These are phyloP conservation scores for Sapayoa aenigma DNA, from an alignment of 2,113 vertebrate species.

Conservation along the genomic window DNA sequence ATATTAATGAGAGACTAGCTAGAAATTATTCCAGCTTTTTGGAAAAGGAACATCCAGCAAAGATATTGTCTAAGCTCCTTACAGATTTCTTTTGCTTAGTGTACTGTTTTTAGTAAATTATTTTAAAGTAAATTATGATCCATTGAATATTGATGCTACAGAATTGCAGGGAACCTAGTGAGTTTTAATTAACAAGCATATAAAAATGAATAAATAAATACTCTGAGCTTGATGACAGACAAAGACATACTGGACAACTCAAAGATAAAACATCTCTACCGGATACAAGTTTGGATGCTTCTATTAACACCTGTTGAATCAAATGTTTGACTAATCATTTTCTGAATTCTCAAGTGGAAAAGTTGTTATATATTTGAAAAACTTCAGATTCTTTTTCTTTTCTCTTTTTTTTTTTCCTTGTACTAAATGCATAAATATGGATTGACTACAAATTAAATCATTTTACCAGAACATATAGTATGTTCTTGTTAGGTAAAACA, in stretches of 20 bases:
- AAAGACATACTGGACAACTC: background rate
- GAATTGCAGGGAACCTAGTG: background rate
- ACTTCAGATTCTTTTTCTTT: background rate
- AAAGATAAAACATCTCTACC: background rate
- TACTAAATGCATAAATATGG: background rate
- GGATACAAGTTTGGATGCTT: background rate
- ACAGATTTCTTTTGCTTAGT: background rate
- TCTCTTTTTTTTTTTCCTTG: background rate
- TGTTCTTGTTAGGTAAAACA: background rate
- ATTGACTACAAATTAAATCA: background rate
- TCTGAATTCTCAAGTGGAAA: background rate
- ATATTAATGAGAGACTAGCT: background rate
- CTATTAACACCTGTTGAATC: background rate
- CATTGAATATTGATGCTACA: background rate
- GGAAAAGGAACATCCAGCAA: background rate
- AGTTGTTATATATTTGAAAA: background rate
- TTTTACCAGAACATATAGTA: background rate
- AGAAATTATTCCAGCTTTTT: background rate
- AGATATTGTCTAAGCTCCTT: background rate
- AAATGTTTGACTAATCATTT: background rate
- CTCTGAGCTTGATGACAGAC: background rate
- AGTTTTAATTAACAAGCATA: background rate
- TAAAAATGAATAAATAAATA: background rate
- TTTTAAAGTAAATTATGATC: background rate
- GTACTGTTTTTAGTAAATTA: background rate